These are phyloP conservation scores for Timema podura DNA, from an alignment of 2,888 invertebrate genomes.

Conservation along the genomic window DNA sequence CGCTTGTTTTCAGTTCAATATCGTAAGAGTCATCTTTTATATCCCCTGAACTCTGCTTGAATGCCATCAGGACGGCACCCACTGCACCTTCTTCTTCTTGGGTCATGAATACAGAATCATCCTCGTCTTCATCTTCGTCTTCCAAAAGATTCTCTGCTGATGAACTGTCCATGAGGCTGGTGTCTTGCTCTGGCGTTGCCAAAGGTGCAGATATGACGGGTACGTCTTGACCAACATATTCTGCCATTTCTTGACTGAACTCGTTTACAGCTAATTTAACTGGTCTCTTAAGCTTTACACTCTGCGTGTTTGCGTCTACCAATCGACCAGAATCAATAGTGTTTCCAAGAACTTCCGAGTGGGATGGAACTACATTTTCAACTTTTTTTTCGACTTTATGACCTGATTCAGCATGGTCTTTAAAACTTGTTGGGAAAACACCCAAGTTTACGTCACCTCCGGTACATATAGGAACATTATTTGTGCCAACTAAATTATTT, in stretches of 20 bases:
- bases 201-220: conserved; percentile 47
- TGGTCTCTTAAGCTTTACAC: conserved; percentile 14
- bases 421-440: no score
- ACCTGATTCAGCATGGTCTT: no score
- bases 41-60: conserved; percentile 5
- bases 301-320: neutral
- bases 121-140: conserved; percentile 22
- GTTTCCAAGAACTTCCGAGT: no score
- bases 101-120: conserved; percentile 27
- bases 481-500: neutral
- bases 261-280: conserved; percentile 17
- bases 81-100: conserved; percentile 18
- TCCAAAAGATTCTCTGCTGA: conserved; percentile 49
- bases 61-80: conserved; percentile 7
- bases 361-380: no score
- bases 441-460: neutral
- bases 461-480: conserved; percentile 12
- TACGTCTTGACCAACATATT: neutral
- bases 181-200: conserved; percentile 59
- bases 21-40: neutral
- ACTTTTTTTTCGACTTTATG: no score
- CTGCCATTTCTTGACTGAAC: neutral
- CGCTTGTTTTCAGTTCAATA: no score
- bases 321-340: no score
- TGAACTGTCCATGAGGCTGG: conserved; percentile 53